Base-by-base conservation (phyloP, 1,140 invertebrate species). In the Lasaia peninsularis region DNA sequence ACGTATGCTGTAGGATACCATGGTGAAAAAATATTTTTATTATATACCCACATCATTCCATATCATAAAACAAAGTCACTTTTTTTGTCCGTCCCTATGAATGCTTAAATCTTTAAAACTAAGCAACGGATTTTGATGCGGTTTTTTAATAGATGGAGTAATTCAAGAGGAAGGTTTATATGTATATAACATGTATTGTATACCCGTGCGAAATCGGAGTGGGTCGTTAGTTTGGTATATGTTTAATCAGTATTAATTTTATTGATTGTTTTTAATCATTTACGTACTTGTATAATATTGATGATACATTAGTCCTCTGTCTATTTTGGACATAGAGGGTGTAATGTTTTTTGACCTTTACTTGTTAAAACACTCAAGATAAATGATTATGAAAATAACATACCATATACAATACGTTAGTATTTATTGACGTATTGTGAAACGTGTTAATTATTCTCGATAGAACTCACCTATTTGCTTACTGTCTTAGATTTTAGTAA, bases 361-460 rank as follows among this genome's bases (percentile, higher is more conserved):
- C 37, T 40, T 40, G 37, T 12, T 40, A 40, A n/a, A 40, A 50
- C 5, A 50, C 48, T 12, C 20, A 21, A 49, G 16, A 24, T 49
- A 18, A 21, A 37, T 37, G 34, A 7, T 2, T 21, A 24, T 50
- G 24, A 12, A 28, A 28, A 50, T 6, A 24, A 28, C 24, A 40
- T 40, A 40, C n/a, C 37, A 8, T 40, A 8, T 12, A 16, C 37
- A 50, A 12, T 9, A 28, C 28, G 10, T 12, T 28, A n/a, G 7
- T 11, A 2, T n/a, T 8, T 31, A 31, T 51, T 31, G 12, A 51
- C 24, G 49, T 14, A 40, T 16, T 16, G 21, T 28, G n/a, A 28
- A 51, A 32, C 24, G n/a, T 44, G 16, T 9, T 44, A 44, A 44
- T 44, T 44, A 10, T 3, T 4, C 16, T 18, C 14, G 12, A 44